Evolutionary conservation across 2,113 vertebrate species (phyloP).

Genomic region (Mesocricetus auratus): DNA sequence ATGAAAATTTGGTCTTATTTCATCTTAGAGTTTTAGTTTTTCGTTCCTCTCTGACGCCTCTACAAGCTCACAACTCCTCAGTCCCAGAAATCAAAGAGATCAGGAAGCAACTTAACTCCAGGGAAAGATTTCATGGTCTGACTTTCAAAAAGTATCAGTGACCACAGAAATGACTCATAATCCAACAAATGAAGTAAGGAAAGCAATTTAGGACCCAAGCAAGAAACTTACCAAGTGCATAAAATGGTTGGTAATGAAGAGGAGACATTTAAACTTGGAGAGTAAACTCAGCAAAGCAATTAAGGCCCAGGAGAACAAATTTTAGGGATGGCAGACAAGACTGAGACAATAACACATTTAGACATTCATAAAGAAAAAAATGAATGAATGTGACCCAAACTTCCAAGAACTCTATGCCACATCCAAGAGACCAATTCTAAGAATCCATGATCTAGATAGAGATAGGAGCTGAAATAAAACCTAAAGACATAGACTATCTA

Average conservation of each 20-base stretch:
- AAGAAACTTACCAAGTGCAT: background rate
- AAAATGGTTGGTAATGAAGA: background rate
- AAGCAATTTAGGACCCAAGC: background rate
- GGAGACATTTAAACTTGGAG: background rate
- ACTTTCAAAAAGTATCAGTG: background rate
- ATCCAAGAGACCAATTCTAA: background rate
- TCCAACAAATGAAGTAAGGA: background rate
- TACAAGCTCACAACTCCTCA: background rate
- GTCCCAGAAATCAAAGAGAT: background rate
- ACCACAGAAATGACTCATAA: background rate
- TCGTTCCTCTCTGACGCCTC: background rate
- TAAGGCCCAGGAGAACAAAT: background rate
- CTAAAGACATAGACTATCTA: background rate
- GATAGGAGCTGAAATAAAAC: background rate
- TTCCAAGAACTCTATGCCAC: background rate
- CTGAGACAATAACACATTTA: background rate
- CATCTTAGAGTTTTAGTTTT: constrained; percentile 1
- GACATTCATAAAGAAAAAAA: background rate
- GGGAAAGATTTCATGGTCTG: background rate
- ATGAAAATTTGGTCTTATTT: background rate
- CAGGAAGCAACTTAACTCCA: background rate
- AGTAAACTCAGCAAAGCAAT: background rate
- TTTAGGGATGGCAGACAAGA: background rate
- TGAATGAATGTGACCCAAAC: background rate
- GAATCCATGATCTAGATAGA: background rate